phyloP scores from a whole-genome alignment of 30 jellyfish, hydroid and myxozoan genomes.

The Pelagia noctiluca region DNA sequence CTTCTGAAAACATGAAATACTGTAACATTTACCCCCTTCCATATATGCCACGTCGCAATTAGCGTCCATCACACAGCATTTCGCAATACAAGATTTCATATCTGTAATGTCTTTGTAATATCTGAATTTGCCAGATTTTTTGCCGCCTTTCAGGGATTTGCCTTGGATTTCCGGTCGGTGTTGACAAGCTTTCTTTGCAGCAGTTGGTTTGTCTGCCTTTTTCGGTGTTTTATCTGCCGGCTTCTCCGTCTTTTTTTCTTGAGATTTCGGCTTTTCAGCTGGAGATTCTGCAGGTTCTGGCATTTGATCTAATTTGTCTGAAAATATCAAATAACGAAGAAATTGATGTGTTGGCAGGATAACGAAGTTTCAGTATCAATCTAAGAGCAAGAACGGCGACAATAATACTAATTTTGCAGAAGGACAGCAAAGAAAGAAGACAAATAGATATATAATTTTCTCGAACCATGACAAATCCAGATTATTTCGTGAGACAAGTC shows the following conservation, averaged over 20 bases:
- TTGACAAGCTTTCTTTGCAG: constrained; percentile 43
- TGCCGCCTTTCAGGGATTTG: constrained; percentile 87
- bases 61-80: constrained; percentile 78
- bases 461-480: no score
- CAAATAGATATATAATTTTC: no score
- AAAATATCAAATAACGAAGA: neutral
- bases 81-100: constrained; percentile 81
- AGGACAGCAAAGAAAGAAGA: no score
- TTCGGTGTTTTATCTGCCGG: constrained; percentile 21
- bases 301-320: constrained; percentile 38
- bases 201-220: constrained; percentile 28
- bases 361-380: neutral
- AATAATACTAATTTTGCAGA: no score
- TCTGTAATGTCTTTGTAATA: constrained; percentile 61
- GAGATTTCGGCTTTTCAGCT: constrained; percentile 1
- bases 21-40: constrained; percentile 92
- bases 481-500: no score
- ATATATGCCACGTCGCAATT: constrained; percentile 93
- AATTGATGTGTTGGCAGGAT: neutral
- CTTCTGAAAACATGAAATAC: constrained; percentile 76
- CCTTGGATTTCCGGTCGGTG: constrained; percentile 66
- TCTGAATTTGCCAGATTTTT: constrained; percentile 93
- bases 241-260: constrained; percentile 50
- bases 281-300: constrained; percentile 41
- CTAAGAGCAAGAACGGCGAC: no score